These are phyloP conservation scores for Ochlodes sylvanus DNA, from an alignment of 2,888 invertebrate species.

Conservation along the genomic window DNA sequence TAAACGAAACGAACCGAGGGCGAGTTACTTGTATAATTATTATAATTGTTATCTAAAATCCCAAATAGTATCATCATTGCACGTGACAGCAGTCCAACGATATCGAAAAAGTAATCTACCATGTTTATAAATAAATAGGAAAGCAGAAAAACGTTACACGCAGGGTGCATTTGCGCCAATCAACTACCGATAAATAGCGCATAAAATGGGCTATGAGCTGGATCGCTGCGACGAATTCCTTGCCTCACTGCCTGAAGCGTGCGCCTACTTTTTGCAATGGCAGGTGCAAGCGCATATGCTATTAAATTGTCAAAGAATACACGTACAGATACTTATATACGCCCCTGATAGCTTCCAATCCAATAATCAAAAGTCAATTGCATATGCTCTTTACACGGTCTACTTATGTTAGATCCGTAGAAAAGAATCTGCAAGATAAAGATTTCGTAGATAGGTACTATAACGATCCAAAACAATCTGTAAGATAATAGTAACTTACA, in stretches of 20 bases:
- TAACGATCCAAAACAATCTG: no score
- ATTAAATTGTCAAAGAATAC: constrained; percentile 84
- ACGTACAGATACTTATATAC: constrained; percentile 64
- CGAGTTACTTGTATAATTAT: background rate
- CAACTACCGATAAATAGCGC: constrained; percentile 82
- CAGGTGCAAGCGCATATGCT: constrained; percentile 82
- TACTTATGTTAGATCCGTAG: constrained; percentile 44
- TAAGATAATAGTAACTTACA: no score
- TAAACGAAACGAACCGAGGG: no score
- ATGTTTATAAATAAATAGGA: constrained; percentile 36
- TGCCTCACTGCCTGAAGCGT: constrained; percentile 80
- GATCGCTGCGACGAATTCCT: constrained; percentile 79
- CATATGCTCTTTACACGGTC: constrained; percentile 35
- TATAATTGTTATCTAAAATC: constrained; percentile 11
- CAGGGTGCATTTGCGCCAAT: constrained; percentile 58
- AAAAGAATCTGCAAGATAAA: constrained; percentile 32
- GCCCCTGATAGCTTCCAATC: constrained; percentile 69
- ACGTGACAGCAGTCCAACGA: constrained; percentile 28
- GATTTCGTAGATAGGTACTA: no score
- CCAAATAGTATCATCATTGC: constrained; percentile 14
- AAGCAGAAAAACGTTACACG: constrained; percentile 37
- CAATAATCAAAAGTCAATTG: constrained; percentile 74
- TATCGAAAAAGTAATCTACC: constrained; percentile 20
- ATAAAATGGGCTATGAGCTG: constrained; percentile 75
- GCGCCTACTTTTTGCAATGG: constrained; percentile 81